Evolutionary conservation across 1,140 invertebrate genomes (phyloP).

Genomic region (Drosophila subobscura): DNA sequence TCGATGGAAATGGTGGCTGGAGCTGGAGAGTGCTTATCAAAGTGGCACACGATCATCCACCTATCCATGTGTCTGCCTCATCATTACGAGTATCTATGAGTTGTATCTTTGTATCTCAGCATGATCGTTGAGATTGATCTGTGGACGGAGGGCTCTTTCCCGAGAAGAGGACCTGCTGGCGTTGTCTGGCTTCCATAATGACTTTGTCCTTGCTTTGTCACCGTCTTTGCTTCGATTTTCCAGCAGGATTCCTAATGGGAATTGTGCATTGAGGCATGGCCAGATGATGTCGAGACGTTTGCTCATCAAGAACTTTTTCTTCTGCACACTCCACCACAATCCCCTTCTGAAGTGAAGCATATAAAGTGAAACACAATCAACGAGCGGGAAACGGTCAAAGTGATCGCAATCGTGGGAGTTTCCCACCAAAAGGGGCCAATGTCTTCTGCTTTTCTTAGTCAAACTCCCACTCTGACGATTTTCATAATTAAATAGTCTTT

Average conservation of each 20-base stretch:
- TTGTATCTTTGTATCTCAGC: neutral
- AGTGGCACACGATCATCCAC: too few species aligned
- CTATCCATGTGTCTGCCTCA: too few species aligned
- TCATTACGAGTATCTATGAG: neutral
- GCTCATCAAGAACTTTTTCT: conserved; percentile 20
- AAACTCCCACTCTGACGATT: conserved; percentile 29
- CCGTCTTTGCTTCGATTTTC: conserved; percentile 3
- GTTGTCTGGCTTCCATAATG: conserved; percentile 15
- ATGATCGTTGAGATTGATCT: neutral
- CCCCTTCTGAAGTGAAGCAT: conserved; percentile 4
- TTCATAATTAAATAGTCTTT: conserved; percentile 69
- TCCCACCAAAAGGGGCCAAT: conserved; percentile 55
- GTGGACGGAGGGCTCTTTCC: conserved; percentile 5
- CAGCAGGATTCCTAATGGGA: conserved; percentile 34
- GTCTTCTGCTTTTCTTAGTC: conserved; percentile 10
- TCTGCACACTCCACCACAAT: conserved; percentile 19
- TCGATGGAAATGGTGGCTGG: too few species aligned
- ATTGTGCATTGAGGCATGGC: conserved; percentile 48
- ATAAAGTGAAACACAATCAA: conserved; percentile 19
- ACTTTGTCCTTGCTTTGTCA: conserved; percentile 23
- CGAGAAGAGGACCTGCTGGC: neutral
- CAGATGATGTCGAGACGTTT: conserved; percentile 25
- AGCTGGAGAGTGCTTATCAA: too few species aligned
- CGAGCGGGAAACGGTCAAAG: conserved; percentile 32
- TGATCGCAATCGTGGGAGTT: conserved; percentile 69